Percentiles rank a stretch among this genome's conserved stretches.
These are phyloP conservation scores for Carabus problematicus DNA, from an alignment of 2,888 invertebrate genomes.

Conservation along the genomic window DNA sequence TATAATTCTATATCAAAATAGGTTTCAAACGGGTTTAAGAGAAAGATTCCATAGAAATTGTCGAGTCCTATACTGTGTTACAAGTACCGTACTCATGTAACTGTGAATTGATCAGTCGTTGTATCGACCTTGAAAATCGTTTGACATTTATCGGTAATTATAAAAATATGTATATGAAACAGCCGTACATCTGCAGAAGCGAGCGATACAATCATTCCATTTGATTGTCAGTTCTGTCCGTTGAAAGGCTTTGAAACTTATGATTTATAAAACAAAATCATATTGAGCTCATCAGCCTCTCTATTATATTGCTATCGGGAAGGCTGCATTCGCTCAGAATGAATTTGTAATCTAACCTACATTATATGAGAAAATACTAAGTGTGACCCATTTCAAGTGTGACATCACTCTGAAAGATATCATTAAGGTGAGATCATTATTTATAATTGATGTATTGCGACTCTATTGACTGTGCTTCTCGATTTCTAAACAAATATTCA, in stretches of 20 bases:
- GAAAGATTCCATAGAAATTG: no score
- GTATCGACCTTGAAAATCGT: conserved; percentile 29
- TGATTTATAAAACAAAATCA: no score
- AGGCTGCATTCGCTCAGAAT: no score
- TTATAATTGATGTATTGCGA: no score
- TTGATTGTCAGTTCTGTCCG: neutral
- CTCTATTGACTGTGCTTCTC: neutral
- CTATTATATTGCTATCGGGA: no score
- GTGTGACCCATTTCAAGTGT: neutral
- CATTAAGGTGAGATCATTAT: no score
- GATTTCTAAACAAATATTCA: neutral
- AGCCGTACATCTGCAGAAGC: neutral
- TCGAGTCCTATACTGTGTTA: neutral
- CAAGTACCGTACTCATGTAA: conserved; percentile 28
- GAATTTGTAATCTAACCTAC: neutral
- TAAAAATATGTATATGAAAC: conserved; percentile 22
- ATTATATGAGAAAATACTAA: neutral
- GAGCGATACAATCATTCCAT: neutral
- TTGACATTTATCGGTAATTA: conserved; percentile 32
- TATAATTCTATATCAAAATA: no score
- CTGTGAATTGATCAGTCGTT: conserved; percentile 12
- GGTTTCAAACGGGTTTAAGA: no score
- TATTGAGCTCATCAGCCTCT: no score
- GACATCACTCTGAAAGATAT: neutral
- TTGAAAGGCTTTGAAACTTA: no score